Evolutionary conservation across 2,113 vertebrate species (phyloP).

Genomic region (Amphiprion percula): DNA sequence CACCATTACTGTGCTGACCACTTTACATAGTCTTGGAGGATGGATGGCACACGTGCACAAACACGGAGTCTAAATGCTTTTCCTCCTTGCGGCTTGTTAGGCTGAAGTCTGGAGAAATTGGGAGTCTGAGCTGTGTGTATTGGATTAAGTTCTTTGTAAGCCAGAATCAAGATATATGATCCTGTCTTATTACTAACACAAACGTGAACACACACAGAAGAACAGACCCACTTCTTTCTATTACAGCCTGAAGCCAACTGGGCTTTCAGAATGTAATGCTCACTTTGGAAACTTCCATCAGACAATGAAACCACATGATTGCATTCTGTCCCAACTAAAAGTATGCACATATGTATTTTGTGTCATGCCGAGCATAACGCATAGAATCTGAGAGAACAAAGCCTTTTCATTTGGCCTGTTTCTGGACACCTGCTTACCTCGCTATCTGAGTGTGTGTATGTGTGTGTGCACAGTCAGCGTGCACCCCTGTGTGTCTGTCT

Average conservation of each 20-base stretch:
- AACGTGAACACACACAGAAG: conserved; percentile 18
- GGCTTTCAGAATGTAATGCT: conserved; percentile 1
- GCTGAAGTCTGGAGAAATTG: conserved; percentile 50
- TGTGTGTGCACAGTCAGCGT: not conserved
- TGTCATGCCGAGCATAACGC: conserved; percentile 1
- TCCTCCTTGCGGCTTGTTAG: conserved; percentile 49
- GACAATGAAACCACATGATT: conserved; percentile 46
- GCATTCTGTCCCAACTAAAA: conserved; percentile 27
- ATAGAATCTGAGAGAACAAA: conserved; percentile 43
- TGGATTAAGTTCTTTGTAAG: conserved; percentile 66
- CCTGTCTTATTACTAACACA: conserved; percentile 45
- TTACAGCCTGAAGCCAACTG: conserved; percentile 7
- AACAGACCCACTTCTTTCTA: conserved; percentile 17
- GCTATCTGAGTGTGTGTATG: not conserved
- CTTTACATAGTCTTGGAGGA: conserved; percentile 60
- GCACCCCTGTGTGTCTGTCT: conserved; percentile 42
- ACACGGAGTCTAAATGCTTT: conserved; percentile 36
- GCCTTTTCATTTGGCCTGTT: conserved; percentile 22
- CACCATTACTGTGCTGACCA: conserved; percentile 69
- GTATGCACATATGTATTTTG: conserved; percentile 39
- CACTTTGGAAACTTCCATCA: conserved; percentile 44
- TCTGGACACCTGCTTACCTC: conserved; percentile 38
- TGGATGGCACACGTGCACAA: conserved; percentile 30
- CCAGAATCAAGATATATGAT: conserved; percentile 64
- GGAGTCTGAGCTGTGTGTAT: conserved; percentile 55